Evolutionary conservation across 2,113 vertebrate species (phyloP).

Genomic region (Fregetta grallaria): DNA sequence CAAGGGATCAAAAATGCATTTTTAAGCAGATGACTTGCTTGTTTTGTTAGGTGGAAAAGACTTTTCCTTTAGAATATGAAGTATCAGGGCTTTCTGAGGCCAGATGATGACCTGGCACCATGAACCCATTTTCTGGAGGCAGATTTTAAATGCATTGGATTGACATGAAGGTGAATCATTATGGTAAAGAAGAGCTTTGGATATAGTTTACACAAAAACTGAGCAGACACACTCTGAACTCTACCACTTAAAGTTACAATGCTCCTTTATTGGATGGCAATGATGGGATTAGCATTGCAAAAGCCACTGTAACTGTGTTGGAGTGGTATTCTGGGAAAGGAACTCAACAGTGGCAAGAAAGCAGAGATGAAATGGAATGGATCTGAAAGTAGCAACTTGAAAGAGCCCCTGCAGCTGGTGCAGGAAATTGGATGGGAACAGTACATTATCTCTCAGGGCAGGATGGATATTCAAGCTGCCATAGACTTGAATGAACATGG

Average conservation of each 20-base stretch:
- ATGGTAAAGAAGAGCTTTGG: neutral
- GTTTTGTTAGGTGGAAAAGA: neutral
- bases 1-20: neutral
- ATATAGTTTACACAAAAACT: neutral
- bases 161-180: slow-evolving; percentile 21
- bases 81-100: neutral
- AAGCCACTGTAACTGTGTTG: neutral
- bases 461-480: neutral
- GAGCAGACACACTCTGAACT: neutral
- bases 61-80: neutral
- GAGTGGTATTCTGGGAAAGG: neutral
- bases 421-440: neutral
- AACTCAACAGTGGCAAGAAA: neutral
- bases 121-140: neutral
- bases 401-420: neutral
- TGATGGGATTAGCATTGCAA: neutral
- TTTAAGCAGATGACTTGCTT: neutral
- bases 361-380: neutral
- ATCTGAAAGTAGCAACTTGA: neutral
- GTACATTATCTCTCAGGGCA: neutral
- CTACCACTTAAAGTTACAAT: neutral
- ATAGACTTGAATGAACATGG: neutral
- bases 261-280: neutral
- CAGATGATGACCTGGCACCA: neutral
- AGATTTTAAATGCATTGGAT: slow-evolving; percentile 38